Percentiles rank a stretch among this genome's conserved stretches.
These are phyloP conservation scores for Limanda limanda DNA, from an alignment of 2,113 vertebrate genomes.

Conservation along the genomic window DNA sequence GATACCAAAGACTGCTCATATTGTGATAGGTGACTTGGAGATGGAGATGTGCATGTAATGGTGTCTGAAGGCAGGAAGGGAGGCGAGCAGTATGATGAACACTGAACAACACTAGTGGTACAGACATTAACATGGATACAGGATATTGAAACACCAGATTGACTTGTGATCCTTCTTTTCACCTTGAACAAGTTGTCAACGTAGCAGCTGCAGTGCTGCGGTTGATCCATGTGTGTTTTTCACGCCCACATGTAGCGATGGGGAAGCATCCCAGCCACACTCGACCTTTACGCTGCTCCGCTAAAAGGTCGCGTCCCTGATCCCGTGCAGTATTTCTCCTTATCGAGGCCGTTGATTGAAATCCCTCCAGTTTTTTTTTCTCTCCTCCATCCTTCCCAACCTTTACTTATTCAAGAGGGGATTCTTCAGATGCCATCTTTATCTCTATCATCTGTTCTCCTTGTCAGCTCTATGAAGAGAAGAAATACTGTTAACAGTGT, in stretches of 20 bases:
- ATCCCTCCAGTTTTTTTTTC: not conserved
- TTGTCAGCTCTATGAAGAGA: not conserved
- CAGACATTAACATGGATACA: not conserved
- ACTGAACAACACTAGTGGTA: constrained; percentile 4
- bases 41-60: constrained; percentile 46
- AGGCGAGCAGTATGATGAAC: constrained; percentile 54
- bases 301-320: constrained; percentile 6
- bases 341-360: constrained; percentile 30
- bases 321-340: not conserved
- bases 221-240: not conserved
- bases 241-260: not conserved
- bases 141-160: not conserved
- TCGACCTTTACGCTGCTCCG: constrained; percentile 20
- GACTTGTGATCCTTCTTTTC: not conserved
- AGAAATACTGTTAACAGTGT: constrained; percentile 6
- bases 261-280: not conserved
- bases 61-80: constrained; percentile 44
- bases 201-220: not conserved
- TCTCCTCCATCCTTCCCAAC: not conserved
- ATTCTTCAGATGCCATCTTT: not conserved
- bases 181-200: not conserved
- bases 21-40: constrained; percentile 44
- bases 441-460: not conserved
- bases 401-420: not conserved
- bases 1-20: constrained; percentile 41